Base-by-base conservation (phyloP, 2,113 vertebrate species). In the Xenopus laevis region DNA sequence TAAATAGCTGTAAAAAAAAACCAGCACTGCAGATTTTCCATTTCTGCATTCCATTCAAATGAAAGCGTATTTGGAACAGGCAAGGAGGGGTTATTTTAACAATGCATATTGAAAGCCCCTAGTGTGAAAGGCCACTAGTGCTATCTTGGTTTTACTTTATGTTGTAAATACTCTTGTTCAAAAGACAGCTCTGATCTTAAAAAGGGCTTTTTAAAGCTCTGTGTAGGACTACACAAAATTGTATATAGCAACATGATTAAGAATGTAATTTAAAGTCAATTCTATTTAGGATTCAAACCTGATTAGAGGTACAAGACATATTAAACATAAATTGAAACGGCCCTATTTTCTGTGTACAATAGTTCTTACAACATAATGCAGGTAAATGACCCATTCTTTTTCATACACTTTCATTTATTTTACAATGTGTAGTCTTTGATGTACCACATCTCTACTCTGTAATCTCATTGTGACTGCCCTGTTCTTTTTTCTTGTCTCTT, bases 401-500 rank as follows among this genome's bases (percentile, higher is more conserved):
- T 45, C 46, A 12, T 17, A 47, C 52, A 23, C 74, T 57, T 77
- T 70, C 47, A 76, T 76, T 69, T 23, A 61, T 70, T 55, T 33
- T 62, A 13, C 10, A 53, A 21, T 62, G 58, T 13, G 58, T 13
- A 61, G 67, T 63, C 46, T 65, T 4, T 78, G 71, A 71, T 76
- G 0, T 62, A 13, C 21, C 10, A 16, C 47, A 80, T 50, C 44
- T 79, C 10, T 67, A 16, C 10, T 73, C 67, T 4, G 9, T 71
- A 46, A 74, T 33, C 78, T 74, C 63, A 18, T 3, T n/a, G 27
- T 47, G 79, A 50, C 64, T 45, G 81, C 72, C 79, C 27, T 81
- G 72, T 82, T 20, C 16, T n/a, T 55, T 55, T 16, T 13, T 7
- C 4, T 79, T 21, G 79, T 77, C 79, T 80, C 33, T 83, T 74